Evolutionary conservation across 37 sponge, comb jelly and placozoan species (phyloP), one percentile per base, ranked within the genome.

Genomic region (Cliona cf. orientalis): DNA sequence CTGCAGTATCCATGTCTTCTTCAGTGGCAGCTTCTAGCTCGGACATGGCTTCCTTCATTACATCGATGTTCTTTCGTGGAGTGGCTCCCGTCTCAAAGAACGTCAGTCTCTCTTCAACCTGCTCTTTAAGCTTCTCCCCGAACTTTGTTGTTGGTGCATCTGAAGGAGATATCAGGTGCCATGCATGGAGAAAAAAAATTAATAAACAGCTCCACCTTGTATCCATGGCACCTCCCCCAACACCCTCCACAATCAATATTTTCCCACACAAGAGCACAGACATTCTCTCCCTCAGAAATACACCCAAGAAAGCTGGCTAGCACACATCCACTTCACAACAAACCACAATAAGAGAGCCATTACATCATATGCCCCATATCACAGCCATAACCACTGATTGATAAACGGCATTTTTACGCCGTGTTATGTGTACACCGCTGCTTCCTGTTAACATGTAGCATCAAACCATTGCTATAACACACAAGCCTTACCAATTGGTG

Each of bases 41-140:
- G 19, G 66, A 74, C 2, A 95, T 76, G 19, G 96, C 98, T 55
- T 92, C 97, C 79, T 89, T 81, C 99, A 99, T 99, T 19, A 99
- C 99, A 36, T 92, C 95, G 38, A 90, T 75, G 66, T 99, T 99
- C 65, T 92, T 94, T 45, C 92, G 80, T 4, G 99, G 97, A 65
- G 86, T 49, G 12, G 72, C 83, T 7, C 99, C 99, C 4, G 92
- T 94, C 59, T 99, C 99, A 76, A 92, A 99, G 79, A 99, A 99
- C 34, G 79, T 41, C 0, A 99, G 87, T 28, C 99, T 68, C 70
- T 99, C 99, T 61, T 99, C 99, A 0, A 99, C 95, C 73, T 99
- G 99, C 1, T 88, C 95, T 32, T 79, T 88, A 37, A 99, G 89
- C 83, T 97, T 99, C 61, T 87, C 80, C 45, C 99, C 99, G 80